Conservation (phyloP, 1,140 invertebrate species). For the Pentalonia nigronervosa region DNA sequence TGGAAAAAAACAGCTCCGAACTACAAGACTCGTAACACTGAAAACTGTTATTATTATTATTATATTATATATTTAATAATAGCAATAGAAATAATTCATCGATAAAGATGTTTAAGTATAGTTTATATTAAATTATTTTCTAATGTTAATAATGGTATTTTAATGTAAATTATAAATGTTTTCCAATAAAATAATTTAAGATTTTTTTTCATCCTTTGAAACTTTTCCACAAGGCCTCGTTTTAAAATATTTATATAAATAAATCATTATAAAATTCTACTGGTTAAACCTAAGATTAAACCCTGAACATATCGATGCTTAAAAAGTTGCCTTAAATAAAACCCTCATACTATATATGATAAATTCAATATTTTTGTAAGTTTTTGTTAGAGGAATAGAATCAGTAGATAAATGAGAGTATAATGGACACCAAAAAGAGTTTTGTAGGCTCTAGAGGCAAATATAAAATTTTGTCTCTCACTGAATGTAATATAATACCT, state of each 20-base stretch:
- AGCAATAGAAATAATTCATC: not conserved
- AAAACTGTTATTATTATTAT: constrained; percentile 19
- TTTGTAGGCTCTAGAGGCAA: not conserved
- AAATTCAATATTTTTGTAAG: not conserved
- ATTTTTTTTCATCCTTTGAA: not conserved
- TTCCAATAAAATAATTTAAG: not conserved
- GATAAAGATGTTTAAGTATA: not conserved
- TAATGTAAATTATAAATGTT: constrained; percentile 50
- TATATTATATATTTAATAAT: not conserved
- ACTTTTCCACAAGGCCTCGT: not conserved
- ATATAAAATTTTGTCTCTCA: not conserved
- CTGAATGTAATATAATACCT: not conserved
- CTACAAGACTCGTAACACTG: constrained; percentile 49
- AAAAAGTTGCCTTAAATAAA: not conserved
- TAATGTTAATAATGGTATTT: constrained; percentile 29
- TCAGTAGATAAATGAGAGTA: not conserved
- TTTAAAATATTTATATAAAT: not conserved
- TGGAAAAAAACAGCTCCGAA: constrained; percentile 46
- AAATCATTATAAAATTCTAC: not conserved
- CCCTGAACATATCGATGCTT: not conserved
- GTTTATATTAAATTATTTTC: constrained; percentile 57
- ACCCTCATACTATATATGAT: not conserved
- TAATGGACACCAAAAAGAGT: not conserved
- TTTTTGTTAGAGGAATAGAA: not conserved
- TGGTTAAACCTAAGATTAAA: not conserved